A percentile compares a stretch with the other conserved stretches of the same genome.
phyloP scores from a whole-genome alignment of 2,113 vertebrate species.

The Lycaon pictus region DNA sequence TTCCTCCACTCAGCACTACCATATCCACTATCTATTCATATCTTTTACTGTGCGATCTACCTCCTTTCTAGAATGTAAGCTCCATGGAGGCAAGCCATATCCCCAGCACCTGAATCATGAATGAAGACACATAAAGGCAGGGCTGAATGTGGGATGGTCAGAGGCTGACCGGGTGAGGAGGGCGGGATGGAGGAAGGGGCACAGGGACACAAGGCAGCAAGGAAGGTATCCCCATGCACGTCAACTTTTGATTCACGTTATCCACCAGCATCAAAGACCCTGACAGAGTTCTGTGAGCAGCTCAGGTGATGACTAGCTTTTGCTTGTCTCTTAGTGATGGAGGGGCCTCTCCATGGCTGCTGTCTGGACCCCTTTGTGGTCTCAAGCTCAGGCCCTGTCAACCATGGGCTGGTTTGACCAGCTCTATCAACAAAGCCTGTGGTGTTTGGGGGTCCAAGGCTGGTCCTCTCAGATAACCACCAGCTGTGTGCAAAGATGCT shows the following conservation, averaged over 20 bases:
- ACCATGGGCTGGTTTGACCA: background rate
- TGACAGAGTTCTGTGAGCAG: background rate
- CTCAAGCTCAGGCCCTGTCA: background rate
- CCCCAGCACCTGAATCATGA: background rate
- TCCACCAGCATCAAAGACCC: background rate
- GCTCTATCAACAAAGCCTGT: background rate
- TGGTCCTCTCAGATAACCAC: background rate
- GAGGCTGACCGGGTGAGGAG: background rate
- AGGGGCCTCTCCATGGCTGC: background rate
- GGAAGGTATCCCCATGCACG: rapidly evolving
- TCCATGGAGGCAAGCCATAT: rapidly evolving
- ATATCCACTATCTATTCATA: rapidly evolving
- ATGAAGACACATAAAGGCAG: background rate
- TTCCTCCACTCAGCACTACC: background rate
- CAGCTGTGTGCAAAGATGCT: background rate
- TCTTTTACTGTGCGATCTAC: background rate
- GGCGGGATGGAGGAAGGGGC: background rate
- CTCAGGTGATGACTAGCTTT: background rate
- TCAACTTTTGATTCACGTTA: background rate
- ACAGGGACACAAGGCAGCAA: rapidly evolving
- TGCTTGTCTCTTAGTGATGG: background rate
- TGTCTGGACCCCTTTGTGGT: background rate
- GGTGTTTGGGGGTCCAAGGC: background rate
- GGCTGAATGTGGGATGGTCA: background rate
- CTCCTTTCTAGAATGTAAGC: background rate